A percentile compares a stretch with the other conserved stretches of the same genome.
Evolutionary conservation across 2,888 invertebrate species (phyloP).

Genomic region (Neoascia interrupta): DNA sequence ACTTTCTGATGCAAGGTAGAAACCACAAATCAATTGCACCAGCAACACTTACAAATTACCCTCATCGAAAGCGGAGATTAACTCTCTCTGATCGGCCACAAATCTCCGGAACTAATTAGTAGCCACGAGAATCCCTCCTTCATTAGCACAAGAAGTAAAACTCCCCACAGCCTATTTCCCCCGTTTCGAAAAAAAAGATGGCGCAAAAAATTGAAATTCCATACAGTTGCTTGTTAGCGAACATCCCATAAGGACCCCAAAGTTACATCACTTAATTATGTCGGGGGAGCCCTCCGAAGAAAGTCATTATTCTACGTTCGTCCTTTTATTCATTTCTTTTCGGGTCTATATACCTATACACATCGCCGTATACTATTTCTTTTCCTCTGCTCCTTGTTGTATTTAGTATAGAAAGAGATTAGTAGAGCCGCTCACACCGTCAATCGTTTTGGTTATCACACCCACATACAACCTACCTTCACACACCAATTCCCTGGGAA

Average conservation of each 20-base stretch:
- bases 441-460: constrained; percentile 16
- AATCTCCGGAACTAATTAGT: no score
- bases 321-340: constrained; percentile 18
- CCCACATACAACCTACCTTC: background rate
- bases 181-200: no score
- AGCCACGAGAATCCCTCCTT: no score
- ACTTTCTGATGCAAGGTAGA: no score
- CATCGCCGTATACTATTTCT: background rate
- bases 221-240: constrained; percentile 20
- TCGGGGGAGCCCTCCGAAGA: background rate
- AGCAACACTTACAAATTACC: no score
- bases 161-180: no score
- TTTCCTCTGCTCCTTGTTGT: background rate
- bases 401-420: no score
- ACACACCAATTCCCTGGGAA: background rate
- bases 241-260: constrained; percentile 43
- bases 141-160: no score
- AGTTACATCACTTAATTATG: constrained; percentile 41
- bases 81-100: no score
- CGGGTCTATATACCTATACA: background rate
- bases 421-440: background rate
- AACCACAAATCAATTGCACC: no score
- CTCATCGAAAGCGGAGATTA: no score
- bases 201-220: constrained; percentile 50
- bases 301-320: constrained; percentile 34